These are phyloP conservation scores for Drosophila subobscura DNA, from an alignment of 1,140 invertebrate species.

Conservation along the genomic window DNA sequence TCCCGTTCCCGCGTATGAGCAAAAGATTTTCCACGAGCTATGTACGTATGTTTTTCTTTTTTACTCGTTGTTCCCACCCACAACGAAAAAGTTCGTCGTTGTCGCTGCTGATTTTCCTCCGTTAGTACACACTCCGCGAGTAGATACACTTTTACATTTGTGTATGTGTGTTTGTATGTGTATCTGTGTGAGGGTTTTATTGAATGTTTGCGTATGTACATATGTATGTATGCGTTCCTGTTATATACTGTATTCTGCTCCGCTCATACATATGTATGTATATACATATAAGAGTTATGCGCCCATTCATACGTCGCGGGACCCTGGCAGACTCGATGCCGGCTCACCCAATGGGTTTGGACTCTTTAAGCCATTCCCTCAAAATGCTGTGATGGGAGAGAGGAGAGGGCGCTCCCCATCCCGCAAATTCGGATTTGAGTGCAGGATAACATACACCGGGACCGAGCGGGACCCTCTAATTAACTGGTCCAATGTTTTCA, in stretches of 20 bases:
- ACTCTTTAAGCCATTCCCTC: conserved; percentile 46
- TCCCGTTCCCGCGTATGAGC: conserved; percentile 70
- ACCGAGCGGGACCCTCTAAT: too few relatives aligned
- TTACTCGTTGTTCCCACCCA: conserved; percentile 54
- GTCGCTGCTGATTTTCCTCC: conserved; percentile 41
- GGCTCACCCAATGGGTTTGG: conserved; percentile 44
- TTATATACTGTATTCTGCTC: conserved; percentile 49
- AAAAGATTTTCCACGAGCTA: conserved; percentile 69
- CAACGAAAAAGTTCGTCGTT: conserved; percentile 71
- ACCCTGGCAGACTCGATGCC: conserved; percentile 13
- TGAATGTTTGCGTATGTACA: conserved; percentile 31
- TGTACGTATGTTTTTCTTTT: conserved; percentile 63
- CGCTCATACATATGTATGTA: conserved; percentile 31
- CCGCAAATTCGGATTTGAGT: background rate
- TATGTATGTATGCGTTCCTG: conserved; percentile 1
- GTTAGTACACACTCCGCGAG: conserved; percentile 11
- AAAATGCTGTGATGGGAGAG: background rate
- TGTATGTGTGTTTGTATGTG: conserved; percentile 32
- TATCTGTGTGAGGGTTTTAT: conserved; percentile 15
- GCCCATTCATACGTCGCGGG: conserved; percentile 55
- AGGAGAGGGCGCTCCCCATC: conserved; percentile 5
- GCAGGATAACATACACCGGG: too few relatives aligned
- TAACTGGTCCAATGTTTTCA: background rate
- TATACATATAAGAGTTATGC: conserved; percentile 64
- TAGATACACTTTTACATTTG: conserved; percentile 42